Base-by-base conservation (phyloP, 2,888 invertebrate genomes). In the Dendrolimus houi region DNA sequence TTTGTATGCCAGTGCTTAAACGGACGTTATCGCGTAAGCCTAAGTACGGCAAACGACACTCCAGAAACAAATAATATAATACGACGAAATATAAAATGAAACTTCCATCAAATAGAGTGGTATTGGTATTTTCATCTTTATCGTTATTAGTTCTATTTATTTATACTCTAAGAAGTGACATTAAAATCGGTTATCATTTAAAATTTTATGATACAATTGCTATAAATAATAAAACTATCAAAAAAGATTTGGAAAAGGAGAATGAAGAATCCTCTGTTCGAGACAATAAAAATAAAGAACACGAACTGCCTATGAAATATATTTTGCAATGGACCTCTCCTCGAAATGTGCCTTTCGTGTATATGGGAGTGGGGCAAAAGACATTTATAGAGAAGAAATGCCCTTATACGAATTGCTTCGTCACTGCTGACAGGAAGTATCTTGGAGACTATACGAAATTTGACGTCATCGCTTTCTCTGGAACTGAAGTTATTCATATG, bases 381-480 rank as follows among this genome's bases (percentile, higher is more conserved):
- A 70, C 65, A 7, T 85, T 84, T 59, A 64, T 78, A 41, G 64
- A 68, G 1, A 71, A 69, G 53, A 71, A 78, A 9, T 86, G 85
- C 65, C 59, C 65, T n/a, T 71, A 70, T 54, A 75, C 67, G 8
- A 87, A 87, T 56, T 87, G 87, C 62, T 71, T 68, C 55, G 80
- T 87, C 1, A 85, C 84, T 2, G 62, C 59, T 13, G 64, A 86
- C 42, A 67, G 60, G 54, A 64, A 60, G 0, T 65, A 67, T 41
- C 63, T 81, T 0, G 65, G 63, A 3, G 77, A 80, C 60, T 60
- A 67, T 8, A 74, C 73, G 0, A 72, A 77, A 54, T 87, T 77
- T 60, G 83, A 87, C 58, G 81, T 79, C 0, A 65, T 87, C 1
- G 70, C 74, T 0, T 85, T 88, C 57, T 62, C 75, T 59, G 84